These are phyloP conservation scores for Drosophila carrolli DNA, from an alignment of 1,140 invertebrate genomes.

Conservation along the genomic window DNA sequence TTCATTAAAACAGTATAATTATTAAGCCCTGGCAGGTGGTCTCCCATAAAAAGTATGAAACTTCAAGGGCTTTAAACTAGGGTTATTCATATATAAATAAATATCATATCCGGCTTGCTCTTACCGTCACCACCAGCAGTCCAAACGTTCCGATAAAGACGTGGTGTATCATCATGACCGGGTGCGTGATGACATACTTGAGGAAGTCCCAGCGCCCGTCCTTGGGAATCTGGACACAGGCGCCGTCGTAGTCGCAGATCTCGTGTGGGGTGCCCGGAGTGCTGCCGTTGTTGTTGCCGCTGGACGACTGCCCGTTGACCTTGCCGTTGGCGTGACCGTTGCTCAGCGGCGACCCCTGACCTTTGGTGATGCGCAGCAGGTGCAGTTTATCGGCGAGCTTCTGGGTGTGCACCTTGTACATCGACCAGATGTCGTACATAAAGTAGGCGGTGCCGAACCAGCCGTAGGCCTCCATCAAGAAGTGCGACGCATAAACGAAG, in stretches of 20 bases:
- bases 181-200: slow-evolving; percentile 87
- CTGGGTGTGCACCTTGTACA: slow-evolving; percentile 87
- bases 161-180: slow-evolving; percentile 90
- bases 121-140: slow-evolving; percentile 89
- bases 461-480: slow-evolving; percentile 89
- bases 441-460: slow-evolving; percentile 92
- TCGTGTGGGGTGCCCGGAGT: slow-evolving; percentile 60
- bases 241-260: slow-evolving; percentile 76
- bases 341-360: neutral
- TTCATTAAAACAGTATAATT: no score
- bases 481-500: slow-evolving; percentile 88
- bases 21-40: no score
- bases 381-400: slow-evolving; percentile 83
- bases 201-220: slow-evolving; percentile 85
- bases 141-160: slow-evolving; percentile 90
- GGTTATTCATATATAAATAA: neutral
- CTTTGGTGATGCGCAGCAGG: slow-evolving; percentile 69
- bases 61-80: no score
- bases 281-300: slow-evolving; percentile 62
- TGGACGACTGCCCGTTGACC: slow-evolving; percentile 14
- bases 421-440: slow-evolving; percentile 90
- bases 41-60: no score
- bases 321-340: slow-evolving; percentile 28
- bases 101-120: slow-evolving; percentile 32
- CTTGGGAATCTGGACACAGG: slow-evolving; percentile 62